Evolutionary conservation across 2,797 vertebrate genomes (phyloP), one percentile per base, ranked within the genome.

Genomic region (Glyptemys insculpta): DNA sequence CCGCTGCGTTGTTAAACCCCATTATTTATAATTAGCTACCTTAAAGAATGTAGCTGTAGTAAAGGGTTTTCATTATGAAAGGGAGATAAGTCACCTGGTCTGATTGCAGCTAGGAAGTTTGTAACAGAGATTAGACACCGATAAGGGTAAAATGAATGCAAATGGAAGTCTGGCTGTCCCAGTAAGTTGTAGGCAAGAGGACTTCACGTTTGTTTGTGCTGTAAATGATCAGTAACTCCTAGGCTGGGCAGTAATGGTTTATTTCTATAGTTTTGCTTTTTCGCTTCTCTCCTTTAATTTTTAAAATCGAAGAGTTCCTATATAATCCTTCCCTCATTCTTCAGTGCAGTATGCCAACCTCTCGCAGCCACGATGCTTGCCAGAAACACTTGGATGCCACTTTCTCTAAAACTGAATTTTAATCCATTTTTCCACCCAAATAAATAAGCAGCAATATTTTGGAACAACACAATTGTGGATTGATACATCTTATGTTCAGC

Each of bases 331-430:
- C 81, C 86, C 88, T 91, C 82, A 34, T 76, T 87, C 68, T 83
- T 44, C 7, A 62, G 27, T 65, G 37, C 56, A 56, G 12, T 2
- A 81, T 37, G 37, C 44, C 72, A 47, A 76, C 41, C 11, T 89
- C 84, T 54, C 31, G 49, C 79, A 49, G 81, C n/a, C 68, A 49
- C 0, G 44, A 29, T 37, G 27, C 25, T 57, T 84, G 19, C 41
- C 12, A 41, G 72, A 31, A 37, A 80, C 9, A 59, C 29, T 2
- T 0, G 1, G 0, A 0, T 7, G 25, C 86, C 79, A 44, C 41
- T 18, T 16, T 4, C 85, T 62, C 56, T 47, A 79, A 44, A 94
- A 89, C 0, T 16, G 62, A 72, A 25, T 57, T 47, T 56, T 59
- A 65, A 59, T 6, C 54, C 27, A 11, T 23, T 88, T 86, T 29